These are phyloP conservation scores for Gephyroberyx darwinii DNA, from an alignment of 2,797 vertebrate species.

Conservation along the genomic window DNA sequence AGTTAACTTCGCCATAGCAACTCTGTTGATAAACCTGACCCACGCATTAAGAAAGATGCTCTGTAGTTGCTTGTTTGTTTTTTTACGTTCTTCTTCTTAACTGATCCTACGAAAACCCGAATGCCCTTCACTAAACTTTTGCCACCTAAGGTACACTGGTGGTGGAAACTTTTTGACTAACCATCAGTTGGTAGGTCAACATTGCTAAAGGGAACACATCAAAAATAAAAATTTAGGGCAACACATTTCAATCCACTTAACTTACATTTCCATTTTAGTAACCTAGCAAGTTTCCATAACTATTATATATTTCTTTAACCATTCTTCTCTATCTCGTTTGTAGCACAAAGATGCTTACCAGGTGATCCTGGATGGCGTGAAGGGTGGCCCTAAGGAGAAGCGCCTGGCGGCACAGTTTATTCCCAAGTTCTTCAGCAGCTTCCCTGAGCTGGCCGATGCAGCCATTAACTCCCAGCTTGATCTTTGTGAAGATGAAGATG, in stretches of 20 bases:
- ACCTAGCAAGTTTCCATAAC: background rate
- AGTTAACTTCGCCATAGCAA: constrained; percentile 11
- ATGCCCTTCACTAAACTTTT: background rate
- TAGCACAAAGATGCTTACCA: constrained; percentile 99
- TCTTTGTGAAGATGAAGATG: constrained; percentile 98
- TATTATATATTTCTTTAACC: background rate
- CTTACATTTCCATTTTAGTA: no score
- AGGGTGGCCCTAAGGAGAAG: constrained; percentile 96
- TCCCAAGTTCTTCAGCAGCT: constrained; percentile 98
- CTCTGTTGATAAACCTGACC: background rate
- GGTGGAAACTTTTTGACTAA: no score
- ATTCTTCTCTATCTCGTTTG: background rate
- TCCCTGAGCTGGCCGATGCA: constrained; percentile 94
- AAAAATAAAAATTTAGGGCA: no score
- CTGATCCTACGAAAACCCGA: background rate
- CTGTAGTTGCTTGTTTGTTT: background rate
- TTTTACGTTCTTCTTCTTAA: no score
- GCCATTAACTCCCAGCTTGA: constrained; percentile 98
- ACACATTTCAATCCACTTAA: background rate
- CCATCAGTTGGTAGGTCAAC: no score
- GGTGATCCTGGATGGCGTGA: constrained; percentile 93
- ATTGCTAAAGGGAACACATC: no score
- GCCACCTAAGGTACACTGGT: no score
- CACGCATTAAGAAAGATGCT: background rate
- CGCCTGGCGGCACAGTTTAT: constrained; percentile 97